Percentiles rank a stretch among this genome's conserved stretches.
phyloP scores from a whole-genome alignment of 1,140 invertebrate genomes.

The Drosophila triauraria region DNA sequence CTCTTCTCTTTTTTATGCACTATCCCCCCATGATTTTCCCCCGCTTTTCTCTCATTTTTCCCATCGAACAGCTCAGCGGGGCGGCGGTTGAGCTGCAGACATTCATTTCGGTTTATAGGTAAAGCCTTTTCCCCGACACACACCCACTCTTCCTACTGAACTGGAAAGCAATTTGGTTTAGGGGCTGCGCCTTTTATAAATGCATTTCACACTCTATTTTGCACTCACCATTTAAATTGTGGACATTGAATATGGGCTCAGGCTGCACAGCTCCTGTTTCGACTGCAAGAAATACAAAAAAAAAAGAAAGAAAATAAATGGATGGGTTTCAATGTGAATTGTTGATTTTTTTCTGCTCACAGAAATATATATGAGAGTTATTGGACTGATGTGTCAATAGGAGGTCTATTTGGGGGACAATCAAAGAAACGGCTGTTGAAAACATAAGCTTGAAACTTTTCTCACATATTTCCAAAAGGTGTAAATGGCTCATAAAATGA shows the following conservation, averaged over 20 bases:
- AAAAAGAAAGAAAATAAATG: neutral
- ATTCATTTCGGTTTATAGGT: conserved; percentile 78
- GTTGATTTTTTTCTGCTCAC: no score
- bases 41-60: conserved; percentile 2
- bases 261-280: conserved; percentile 40
- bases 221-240: conserved; percentile 77
- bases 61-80: conserved; percentile 19
- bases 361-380: neutral
- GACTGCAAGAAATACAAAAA: conserved; percentile 13
- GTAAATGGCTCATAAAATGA: neutral
- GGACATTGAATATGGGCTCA: conserved; percentile 49
- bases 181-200: conserved; percentile 46
- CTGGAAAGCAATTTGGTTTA: conserved; percentile 73
- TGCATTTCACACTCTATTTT: conserved; percentile 70
- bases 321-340: neutral
- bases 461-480: neutral
- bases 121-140: conserved; percentile 12
- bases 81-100: conserved; percentile 44
- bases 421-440: neutral
- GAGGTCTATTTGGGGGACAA: neutral
- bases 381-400: conserved; percentile 1
- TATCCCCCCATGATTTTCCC: neutral
- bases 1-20: neutral
- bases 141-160: conserved; percentile 10
- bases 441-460: neutral